Base-by-base conservation (phyloP, 2,888 invertebrate genomes). In the Scaptomyza flava region DNA sequence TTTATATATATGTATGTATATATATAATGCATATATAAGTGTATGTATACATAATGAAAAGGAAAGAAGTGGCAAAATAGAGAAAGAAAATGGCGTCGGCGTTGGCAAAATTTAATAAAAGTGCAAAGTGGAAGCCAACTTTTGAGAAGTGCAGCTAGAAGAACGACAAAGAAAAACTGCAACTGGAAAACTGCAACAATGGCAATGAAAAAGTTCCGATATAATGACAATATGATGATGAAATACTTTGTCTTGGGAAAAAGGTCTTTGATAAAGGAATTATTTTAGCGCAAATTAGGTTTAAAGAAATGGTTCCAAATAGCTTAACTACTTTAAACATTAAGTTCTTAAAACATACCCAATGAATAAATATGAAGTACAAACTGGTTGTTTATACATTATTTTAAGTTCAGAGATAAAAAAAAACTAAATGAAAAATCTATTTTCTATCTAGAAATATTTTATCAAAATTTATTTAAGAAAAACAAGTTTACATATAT, bases 61-160 rank as follows among this genome's bases (percentile, higher is more conserved):
- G 36, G 43, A 45, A 31, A 38, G 27, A 46, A 64, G 56, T 30
- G 34, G 36, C 14, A 68, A 64, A 68, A 50, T 1, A 7, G 17
- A 41, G 41, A 17, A 41, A 17, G 58, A 66, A 64, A 78, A 65
- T 73, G 64, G 51, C 77, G 66, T 45, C 59, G 61, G 52, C 58
- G 54, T 51, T 53, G 46, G 38, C 27, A 64, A 72, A 77, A 77
- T 68, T 53, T 67, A 75, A 68, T 68, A 77, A 67, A 61, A 72
- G 67, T 63, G 63, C 50, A 53, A 56, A 75, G 59, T 52, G 59
- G 5, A 7, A 42, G 45, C 42, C 46, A 73, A 75, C 41, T 69
- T 70, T 47, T 7, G 30, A 31, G 31, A 64, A 42, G 36, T 46
- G 52, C 62, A 34, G 41, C 52, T 43, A 64, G 33, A 50, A 38